Base-by-base conservation (phyloP, 2,888 invertebrate genomes). In the Chymomyza caudatula region DNA sequence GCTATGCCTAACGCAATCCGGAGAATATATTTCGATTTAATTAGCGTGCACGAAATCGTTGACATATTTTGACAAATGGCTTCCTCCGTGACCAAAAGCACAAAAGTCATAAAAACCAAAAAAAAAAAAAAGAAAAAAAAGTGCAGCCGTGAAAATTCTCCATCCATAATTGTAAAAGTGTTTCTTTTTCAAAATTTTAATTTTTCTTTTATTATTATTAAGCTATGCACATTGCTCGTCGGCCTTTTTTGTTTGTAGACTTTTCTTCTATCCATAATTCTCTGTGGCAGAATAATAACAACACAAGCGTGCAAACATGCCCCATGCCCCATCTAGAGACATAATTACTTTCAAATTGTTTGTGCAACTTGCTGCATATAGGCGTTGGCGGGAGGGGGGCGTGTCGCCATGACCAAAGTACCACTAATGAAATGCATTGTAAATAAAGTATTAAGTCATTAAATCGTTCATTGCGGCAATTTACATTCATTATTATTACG, bases 391-490 rank as follows among this genome's bases (percentile, higher is more conserved):
- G n/a, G n/a, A n/a, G n/a, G n/a, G n/a, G n/a, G n/a, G n/a, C 58
- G 74, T 61, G 64, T 66, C 62, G 22, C 3, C 29, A 53, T 53
- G 25, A 59, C 17, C 17, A 19, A 3, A 20, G 37, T 37, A 20
- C 17, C 23, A 17, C 37, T 60, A 70, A 61, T 64, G 76, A 69
- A 84, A 71, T 79, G 77, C 72, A 82, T 68, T 84, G 71, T 78
- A 80, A 77, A 76, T 77, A 85, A 70, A 78, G 77, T 77, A 87
- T 87, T 87, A 84, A 87, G 88, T 77, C 86, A 88, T 88, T 88
- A 87, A 88, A 84, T 87, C 87, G 86, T 78, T 87, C 86, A 85
- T 81, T 85, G 78, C 72, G 71, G 79, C 77, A 86, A 86, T 86
- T 86, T 83, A 83, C 76, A 87, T 86, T 86, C 79, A 87, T 86